These are phyloP conservation scores for Aphelocoma coerulescens DNA, from an alignment of 2,113 vertebrate genomes.

Conservation along the genomic window DNA sequence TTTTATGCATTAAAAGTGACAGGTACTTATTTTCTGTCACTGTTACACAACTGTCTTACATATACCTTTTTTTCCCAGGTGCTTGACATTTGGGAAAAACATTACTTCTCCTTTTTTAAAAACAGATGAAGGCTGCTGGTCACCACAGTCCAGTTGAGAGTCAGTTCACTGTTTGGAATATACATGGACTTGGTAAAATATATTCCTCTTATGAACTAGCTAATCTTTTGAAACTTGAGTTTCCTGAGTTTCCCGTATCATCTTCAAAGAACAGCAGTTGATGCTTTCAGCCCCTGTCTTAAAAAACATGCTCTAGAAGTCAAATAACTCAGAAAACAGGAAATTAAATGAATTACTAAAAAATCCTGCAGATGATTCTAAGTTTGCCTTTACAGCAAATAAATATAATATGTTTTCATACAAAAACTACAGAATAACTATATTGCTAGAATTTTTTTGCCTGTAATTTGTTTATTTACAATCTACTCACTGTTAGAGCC, in stretches of 20 bases:
- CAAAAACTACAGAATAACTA: constrained; percentile 1
- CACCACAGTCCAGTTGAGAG: neutral
- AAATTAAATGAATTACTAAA: constrained; percentile 70
- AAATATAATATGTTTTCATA: constrained; percentile 21
- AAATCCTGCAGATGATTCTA: constrained; percentile 59
- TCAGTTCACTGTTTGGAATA: constrained; percentile 24
- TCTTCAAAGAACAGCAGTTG: constrained; percentile 65
- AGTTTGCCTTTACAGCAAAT: constrained; percentile 60
- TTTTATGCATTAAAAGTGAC: neutral
- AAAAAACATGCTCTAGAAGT: constrained; percentile 39
- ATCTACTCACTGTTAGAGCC: neutral
- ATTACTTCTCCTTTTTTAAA: neutral
- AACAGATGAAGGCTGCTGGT: neutral
- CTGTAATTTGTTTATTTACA: neutral
- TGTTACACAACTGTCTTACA: neutral
- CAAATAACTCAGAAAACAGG: constrained; percentile 71
- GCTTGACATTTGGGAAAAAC: constrained; percentile 6
- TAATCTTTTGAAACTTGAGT: constrained; percentile 56
- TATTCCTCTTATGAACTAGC: constrained; percentile 37
- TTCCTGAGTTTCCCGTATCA: constrained; percentile 54
- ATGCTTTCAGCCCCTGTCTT: neutral
- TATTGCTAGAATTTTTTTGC: neutral
- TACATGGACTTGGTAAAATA: constrained; percentile 18
- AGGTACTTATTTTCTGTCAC: neutral
- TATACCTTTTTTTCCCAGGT: neutral